Conservation (phyloP, 2,797 vertebrate species). For the Adrianichthys oophorus region DNA sequence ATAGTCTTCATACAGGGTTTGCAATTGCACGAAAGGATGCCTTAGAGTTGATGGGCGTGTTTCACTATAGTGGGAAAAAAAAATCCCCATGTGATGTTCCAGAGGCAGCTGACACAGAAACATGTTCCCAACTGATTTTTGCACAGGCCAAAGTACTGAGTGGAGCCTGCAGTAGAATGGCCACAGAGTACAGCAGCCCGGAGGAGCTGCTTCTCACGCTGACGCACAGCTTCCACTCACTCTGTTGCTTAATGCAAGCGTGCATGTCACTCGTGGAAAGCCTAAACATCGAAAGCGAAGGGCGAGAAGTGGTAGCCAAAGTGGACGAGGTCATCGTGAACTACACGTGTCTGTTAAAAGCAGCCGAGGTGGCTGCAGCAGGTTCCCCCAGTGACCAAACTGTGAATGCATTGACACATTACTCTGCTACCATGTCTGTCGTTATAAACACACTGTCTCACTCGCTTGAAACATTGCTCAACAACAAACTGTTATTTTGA, state of each 20-base stretch:
- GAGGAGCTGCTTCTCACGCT: conserved; percentile 91
- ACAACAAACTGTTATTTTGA: conserved; percentile 85
- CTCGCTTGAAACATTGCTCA: conserved; percentile 91
- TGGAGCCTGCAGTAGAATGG: conserved; percentile 90
- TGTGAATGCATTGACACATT: conserved; percentile 87
- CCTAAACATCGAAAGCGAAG: conserved; percentile 82
- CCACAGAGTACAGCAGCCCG: conserved; percentile 85
- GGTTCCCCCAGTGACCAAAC: conserved; percentile 82
- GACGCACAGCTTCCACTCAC: conserved; percentile 93
- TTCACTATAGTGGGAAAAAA: conserved; percentile 79
- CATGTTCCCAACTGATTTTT: conserved; percentile 86
- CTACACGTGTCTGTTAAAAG: conserved; percentile 88
- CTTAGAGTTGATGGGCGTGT: conserved; percentile 86
- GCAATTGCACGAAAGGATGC: conserved; percentile 89
- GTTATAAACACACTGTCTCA: conserved; percentile 91
- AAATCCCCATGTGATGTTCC: conserved; percentile 62
- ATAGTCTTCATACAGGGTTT: conserved; percentile 88
- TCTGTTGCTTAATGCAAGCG: conserved; percentile 92
- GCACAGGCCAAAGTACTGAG: conserved; percentile 89
- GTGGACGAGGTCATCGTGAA: conserved; percentile 87
- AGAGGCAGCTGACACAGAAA: conserved; percentile 80
- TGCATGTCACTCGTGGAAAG: conserved; percentile 91
- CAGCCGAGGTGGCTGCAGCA: conserved; percentile 85
- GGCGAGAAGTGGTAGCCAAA: conserved; percentile 85
- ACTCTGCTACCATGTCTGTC: conserved; percentile 89